These are phyloP conservation scores for Dromaius novaehollandiae DNA, from an alignment of 2,113 vertebrate species.

Conservation along the genomic window DNA sequence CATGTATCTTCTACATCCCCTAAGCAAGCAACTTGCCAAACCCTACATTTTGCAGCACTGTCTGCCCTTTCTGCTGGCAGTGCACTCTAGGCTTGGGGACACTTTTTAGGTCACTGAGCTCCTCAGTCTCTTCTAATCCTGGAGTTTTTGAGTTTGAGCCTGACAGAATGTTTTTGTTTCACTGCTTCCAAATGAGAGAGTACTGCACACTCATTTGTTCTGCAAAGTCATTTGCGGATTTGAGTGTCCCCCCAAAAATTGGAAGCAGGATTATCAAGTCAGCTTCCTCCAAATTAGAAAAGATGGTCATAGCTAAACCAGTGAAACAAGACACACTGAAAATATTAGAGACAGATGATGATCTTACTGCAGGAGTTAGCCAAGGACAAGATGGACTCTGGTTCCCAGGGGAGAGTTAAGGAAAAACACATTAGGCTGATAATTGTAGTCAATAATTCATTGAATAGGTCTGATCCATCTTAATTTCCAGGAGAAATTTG, in stretches of 20 bases:
- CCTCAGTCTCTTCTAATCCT: background rate
- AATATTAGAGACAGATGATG: background rate
- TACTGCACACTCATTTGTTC: background rate
- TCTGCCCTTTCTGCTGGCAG: background rate
- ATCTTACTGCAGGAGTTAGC: background rate
- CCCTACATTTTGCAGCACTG: background rate
- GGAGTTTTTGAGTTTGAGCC: background rate
- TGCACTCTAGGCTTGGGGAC: background rate
- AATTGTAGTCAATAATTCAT: background rate
- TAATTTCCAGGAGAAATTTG: background rate
- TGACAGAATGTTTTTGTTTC: background rate
- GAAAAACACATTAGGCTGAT: background rate
- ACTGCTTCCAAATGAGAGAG: background rate
- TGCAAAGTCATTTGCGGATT: background rate
- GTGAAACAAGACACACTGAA: background rate
- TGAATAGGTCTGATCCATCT: background rate
- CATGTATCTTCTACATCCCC: background rate
- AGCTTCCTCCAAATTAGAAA: background rate
- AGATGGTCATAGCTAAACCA: background rate
- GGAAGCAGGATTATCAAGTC: background rate
- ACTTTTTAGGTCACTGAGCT: background rate
- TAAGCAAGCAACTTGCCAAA: background rate
- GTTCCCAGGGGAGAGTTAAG: background rate
- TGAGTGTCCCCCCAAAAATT: background rate
- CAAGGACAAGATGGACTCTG: background rate